Conservation (phyloP, 2,113 vertebrate genomes). For the Henicopernis longicauda region DNA sequence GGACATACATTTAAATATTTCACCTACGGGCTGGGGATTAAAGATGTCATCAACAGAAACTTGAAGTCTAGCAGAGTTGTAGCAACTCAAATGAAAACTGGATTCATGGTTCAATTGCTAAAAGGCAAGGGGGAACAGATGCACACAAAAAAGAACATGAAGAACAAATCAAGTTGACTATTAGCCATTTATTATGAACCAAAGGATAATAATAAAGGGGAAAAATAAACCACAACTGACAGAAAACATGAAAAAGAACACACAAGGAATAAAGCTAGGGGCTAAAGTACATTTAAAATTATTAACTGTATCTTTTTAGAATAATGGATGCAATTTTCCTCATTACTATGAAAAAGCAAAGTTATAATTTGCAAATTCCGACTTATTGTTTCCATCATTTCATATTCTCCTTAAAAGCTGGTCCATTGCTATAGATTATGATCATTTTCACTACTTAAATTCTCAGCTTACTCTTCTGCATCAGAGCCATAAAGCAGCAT, state of each 20-base stretch:
- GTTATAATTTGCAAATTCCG: background rate
- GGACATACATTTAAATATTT: background rate
- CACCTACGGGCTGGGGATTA: background rate
- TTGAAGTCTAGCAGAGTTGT: background rate
- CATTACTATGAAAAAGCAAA: background rate
- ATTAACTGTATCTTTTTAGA: background rate
- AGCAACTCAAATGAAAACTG: background rate
- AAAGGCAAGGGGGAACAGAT: background rate
- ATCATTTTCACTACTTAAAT: background rate
- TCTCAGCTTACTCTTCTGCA: background rate
- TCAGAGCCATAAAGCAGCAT: background rate
- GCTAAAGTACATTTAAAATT: background rate
- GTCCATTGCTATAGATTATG: background rate
- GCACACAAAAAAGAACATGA: background rate
- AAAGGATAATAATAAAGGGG: background rate
- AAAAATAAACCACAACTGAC: background rate
- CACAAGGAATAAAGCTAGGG: background rate
- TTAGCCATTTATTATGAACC: background rate
- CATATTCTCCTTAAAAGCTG: background rate
- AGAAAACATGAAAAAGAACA: background rate
- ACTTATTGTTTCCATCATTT: background rate
- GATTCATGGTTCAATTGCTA: background rate
- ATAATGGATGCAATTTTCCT: background rate
- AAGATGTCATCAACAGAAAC: background rate
- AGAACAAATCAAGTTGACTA: background rate